These are phyloP conservation scores for Neoniphon sammara DNA, from an alignment of 2,797 vertebrate species.

Conservation along the genomic window DNA sequence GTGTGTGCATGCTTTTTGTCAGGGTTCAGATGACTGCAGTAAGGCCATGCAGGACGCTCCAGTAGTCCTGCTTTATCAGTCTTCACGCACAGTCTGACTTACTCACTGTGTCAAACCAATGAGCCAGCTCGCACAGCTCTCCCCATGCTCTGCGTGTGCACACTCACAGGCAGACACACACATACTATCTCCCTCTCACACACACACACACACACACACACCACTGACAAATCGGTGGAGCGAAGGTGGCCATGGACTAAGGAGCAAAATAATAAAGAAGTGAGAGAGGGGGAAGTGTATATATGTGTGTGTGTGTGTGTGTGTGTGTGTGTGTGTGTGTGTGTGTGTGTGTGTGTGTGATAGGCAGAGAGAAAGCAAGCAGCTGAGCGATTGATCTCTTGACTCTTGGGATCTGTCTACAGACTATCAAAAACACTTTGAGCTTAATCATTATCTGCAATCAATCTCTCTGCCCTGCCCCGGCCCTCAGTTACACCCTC, in stretches of 20 bases:
- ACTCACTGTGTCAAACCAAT: constrained; percentile 59
- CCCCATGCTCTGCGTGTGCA: constrained; percentile 18
- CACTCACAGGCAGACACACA: constrained; percentile 8
- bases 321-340: constrained; percentile 14
- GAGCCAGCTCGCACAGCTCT: constrained; percentile 47
- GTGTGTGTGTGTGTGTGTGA: constrained; percentile 12
- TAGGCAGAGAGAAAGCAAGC: constrained; percentile 55
- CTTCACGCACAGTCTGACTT: constrained; percentile 32
- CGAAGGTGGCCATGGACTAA: constrained; percentile 59
- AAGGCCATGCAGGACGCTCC: constrained; percentile 43
- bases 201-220: constrained; percentile 21
- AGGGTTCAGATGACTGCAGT: constrained; percentile 19
- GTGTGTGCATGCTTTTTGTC: constrained; percentile 15
- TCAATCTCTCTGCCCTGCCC: constrained; percentile 79
- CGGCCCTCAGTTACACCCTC: constrained; percentile 56
- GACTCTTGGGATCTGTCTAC: constrained; percentile 77
- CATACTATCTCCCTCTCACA: no score
- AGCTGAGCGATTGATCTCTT: constrained; percentile 74
- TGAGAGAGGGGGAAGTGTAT: background rate
- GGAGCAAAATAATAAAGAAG: constrained; percentile 38
- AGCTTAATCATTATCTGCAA: constrained; percentile 86
- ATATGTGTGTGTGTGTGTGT: constrained; percentile 19
- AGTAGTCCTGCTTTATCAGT: constrained; percentile 51
- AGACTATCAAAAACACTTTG: constrained; percentile 87
- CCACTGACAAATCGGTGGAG: constrained; percentile 41